A percentile compares a stretch with the other conserved stretches of the same genome.
phyloP scores from a whole-genome alignment of 1,140 invertebrate species.

The Heliothis virescens region DNA sequence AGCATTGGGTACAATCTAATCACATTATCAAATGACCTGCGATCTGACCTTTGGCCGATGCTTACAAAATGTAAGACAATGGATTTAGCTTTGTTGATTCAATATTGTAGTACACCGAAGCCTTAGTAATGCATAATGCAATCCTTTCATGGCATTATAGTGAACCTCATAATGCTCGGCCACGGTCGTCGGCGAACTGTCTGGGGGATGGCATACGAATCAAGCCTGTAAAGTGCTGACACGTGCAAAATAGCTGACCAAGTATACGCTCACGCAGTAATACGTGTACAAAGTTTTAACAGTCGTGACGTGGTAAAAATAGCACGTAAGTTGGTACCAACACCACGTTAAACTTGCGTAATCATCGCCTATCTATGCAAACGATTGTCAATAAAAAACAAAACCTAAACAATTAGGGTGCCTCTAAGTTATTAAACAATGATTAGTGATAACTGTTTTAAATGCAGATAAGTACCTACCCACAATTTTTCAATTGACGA shows the following conservation, averaged over 20 bases:
- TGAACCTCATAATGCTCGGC: constrained; percentile 59
- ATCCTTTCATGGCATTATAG: constrained; percentile 68
- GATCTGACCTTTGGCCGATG: constrained; percentile 24
- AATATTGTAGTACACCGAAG: constrained; percentile 61
- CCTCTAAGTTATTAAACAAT: no score
- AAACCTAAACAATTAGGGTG: no score
- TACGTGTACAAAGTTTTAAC: not conserved
- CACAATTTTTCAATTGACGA: no score
- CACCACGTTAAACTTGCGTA: not conserved
- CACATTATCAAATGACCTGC: not conserved
- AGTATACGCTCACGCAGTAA: not conserved
- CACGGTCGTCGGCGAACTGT: constrained; percentile 58
- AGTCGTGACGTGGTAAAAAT: not conserved
- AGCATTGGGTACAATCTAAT: constrained; percentile 1
- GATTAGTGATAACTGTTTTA: no score
- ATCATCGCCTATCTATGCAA: not conserved
- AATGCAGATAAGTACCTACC: no score
- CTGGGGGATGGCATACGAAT: constrained; percentile 53
- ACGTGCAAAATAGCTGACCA: constrained; percentile 43
- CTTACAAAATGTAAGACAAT: constrained; percentile 54
- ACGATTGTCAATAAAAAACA: no score
- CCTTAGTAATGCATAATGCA: constrained; percentile 64
- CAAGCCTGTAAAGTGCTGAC: constrained; percentile 63
- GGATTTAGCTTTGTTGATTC: constrained; percentile 58
- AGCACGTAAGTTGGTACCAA: not conserved